A percentile compares a stretch with the other conserved stretches of the same genome.
Evolutionary conservation across 2,888 invertebrate genomes (phyloP).

Genomic region (Ceratothoa steindachneri): DNA sequence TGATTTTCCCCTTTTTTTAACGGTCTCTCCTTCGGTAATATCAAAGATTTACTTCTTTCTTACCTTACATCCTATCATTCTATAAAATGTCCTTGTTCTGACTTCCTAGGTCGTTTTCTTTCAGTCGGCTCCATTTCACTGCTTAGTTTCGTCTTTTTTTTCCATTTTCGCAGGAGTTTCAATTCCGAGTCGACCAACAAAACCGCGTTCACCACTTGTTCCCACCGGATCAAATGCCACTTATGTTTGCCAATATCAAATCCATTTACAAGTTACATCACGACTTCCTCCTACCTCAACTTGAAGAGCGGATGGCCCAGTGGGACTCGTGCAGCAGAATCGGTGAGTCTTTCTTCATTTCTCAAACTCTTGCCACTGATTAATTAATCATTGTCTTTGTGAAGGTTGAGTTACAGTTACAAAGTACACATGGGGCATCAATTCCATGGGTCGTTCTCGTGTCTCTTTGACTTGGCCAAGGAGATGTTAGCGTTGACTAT

Average conservation of each 20-base stretch:
- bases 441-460: not conserved
- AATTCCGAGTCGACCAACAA: slow-evolving; percentile 60
- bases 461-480: no score
- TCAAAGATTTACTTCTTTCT: no score
- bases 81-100: no score
- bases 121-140: no score
- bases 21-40: no score
- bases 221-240: slow-evolving; percentile 59
- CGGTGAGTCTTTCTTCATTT: slow-evolving; percentile 35
- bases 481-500: no score
- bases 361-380: not conserved
- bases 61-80: no score
- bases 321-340: slow-evolving; percentile 56
- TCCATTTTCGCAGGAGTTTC: slow-evolving; percentile 58
- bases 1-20: no score
- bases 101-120: no score
- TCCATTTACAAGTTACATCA: slow-evolving; percentile 64
- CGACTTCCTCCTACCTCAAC: slow-evolving; percentile 62
- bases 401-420: not conserved
- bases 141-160: no score
- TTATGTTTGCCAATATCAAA: slow-evolving; percentile 64
- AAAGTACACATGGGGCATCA: not conserved
- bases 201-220: slow-evolving; percentile 60
- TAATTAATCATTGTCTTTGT: not conserved
- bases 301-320: slow-evolving; percentile 59